Conservation (phyloP, 1,140 invertebrate species). For the Galendromus occidentalis region DNA sequence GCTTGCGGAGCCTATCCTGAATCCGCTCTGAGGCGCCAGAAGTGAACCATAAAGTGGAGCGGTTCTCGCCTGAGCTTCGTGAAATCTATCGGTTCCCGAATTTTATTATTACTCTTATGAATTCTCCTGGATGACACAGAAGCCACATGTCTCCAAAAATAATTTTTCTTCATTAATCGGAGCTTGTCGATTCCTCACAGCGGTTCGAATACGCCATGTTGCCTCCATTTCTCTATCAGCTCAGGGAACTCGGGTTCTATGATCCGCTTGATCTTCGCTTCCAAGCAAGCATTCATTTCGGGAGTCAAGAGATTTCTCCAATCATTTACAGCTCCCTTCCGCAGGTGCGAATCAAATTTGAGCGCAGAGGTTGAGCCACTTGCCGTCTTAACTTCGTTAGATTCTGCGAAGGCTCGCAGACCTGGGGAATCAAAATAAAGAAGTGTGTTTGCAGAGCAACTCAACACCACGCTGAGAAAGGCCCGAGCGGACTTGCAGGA, state of each 20-base stretch:
- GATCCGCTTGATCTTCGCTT: constrained; percentile 15
- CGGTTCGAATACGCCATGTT: background rate
- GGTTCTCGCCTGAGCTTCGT: too few species aligned
- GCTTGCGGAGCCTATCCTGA: too few species aligned
- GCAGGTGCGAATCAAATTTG: constrained; percentile 21
- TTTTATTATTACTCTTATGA: too few species aligned
- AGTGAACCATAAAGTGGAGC: too few species aligned
- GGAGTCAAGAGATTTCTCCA: constrained; percentile 30
- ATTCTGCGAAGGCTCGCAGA: background rate
- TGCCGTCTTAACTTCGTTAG: background rate
- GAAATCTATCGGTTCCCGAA: too few species aligned
- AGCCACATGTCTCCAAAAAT: too few species aligned
- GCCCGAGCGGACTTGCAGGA: background rate
- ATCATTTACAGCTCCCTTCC: constrained; percentile 27
- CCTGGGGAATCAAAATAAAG: background rate
- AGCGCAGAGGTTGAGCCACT: background rate
- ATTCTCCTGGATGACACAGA: too few species aligned
- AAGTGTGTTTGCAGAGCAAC: background rate
- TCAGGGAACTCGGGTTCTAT: background rate
- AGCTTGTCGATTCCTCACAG: too few species aligned
- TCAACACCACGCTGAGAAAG: background rate
- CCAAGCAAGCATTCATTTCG: constrained; percentile 25
- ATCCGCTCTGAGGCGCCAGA: too few species aligned
- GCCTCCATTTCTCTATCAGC: background rate
- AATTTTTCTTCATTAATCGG: too few species aligned